Percentiles rank a stretch among this genome's conserved stretches.
These are phyloP conservation scores for Cavia porcellus DNA, from an alignment of 2,113 vertebrate genomes.

Conservation along the genomic window DNA sequence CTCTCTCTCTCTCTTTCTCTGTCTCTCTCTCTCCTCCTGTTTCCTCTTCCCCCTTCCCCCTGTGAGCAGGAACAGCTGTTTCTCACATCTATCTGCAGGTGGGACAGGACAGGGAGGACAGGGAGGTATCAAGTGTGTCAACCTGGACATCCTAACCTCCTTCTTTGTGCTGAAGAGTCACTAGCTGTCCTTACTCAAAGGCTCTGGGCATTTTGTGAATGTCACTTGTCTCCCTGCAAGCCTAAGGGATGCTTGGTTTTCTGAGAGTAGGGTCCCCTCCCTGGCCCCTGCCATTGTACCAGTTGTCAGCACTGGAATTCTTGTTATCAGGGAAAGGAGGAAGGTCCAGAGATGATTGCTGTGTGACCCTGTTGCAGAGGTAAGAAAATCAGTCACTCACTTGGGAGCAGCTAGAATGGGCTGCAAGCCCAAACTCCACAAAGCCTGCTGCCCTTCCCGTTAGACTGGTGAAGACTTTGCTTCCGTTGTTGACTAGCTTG, in stretches of 20 bases:
- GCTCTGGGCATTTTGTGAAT: background rate
- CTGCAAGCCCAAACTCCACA: background rate
- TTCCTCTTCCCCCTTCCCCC: too few species aligned
- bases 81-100: accelerated
- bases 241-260: background rate
- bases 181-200: too few species aligned
- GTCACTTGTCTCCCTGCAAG: background rate
- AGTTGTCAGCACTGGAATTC: background rate
- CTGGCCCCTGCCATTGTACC: background rate
- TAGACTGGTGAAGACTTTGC: too few species aligned
- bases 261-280: too few species aligned
- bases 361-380: background rate
- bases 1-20: too few species aligned
- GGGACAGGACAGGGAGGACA: accelerated
- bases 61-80: background rate
- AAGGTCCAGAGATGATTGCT: background rate
- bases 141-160: accelerated
- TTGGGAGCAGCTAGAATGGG: background rate
- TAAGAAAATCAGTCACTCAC: background rate
- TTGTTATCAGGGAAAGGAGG: background rate
- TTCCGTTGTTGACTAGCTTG: background rate
- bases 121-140: accelerated
- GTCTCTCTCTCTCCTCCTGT: too few species aligned
- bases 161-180: background rate
- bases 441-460: background rate